Evolutionary conservation across 53 echinoderm and acorn worm species (phyloP).

Genomic region (Luidia sarsii): DNA sequence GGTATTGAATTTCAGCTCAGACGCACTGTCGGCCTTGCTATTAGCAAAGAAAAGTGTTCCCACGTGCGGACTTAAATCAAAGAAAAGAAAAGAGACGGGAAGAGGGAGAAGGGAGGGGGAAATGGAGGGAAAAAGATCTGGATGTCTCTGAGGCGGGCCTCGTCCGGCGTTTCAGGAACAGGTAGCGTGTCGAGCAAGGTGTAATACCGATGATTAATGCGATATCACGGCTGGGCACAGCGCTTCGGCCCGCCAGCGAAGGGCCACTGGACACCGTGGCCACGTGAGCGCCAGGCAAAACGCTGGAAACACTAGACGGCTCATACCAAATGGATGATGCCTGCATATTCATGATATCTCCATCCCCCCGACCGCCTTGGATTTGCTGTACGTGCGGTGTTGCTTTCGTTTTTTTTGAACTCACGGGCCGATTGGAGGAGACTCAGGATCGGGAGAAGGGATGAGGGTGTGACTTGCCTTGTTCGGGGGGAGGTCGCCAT

Average conservation of each 20-base stretch:
- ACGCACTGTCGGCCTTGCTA: background rate
- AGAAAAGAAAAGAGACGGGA: too few species aligned
- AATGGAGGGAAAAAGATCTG: too few species aligned
- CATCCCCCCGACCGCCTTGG: too few species aligned
- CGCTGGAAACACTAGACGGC: constrained; percentile 34
- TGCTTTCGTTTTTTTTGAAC: too few species aligned
- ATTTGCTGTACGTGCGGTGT: too few species aligned
- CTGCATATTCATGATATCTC: constrained; percentile 30
- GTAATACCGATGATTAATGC: constrained; percentile 54
- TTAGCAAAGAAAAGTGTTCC: constrained; percentile 31
- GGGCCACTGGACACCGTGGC: constrained; percentile 41
- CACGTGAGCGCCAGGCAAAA: constrained; percentile 3
- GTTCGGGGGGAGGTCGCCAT: too few species aligned
- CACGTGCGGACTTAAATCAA: constrained; percentile 20
- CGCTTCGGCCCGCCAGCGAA: background rate
- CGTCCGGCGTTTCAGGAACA: constrained; percentile 5
- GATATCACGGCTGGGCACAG: constrained; percentile 14
- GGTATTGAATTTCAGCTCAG: too few species aligned
- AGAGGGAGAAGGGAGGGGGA: too few species aligned
- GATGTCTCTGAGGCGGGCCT: too few species aligned
- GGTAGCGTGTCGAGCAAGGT: constrained; percentile 40
- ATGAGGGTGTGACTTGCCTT: too few species aligned
- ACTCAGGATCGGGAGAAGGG: too few species aligned
- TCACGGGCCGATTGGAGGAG: too few species aligned
- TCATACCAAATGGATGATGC: constrained; percentile 6